Evolutionary conservation across 1,140 invertebrate genomes (phyloP), one percentile per base, ranked within the genome.

Genomic region (Papilio glaucus): DNA sequence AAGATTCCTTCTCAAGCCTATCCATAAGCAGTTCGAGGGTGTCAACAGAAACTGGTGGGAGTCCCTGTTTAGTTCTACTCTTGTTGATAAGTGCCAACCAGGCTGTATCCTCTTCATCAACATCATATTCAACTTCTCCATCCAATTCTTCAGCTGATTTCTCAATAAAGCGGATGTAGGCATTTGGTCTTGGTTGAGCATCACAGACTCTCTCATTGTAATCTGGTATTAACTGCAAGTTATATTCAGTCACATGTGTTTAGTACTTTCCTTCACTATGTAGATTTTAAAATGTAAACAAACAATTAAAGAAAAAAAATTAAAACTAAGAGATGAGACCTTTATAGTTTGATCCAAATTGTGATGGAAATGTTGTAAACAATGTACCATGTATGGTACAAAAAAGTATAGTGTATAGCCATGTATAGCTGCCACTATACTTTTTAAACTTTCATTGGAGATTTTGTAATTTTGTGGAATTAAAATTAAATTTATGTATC

Each of bases 21-120:
- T 99, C 98, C 98, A 99, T 99, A 7, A 99, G 91, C 1, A 99
- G 89, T 93, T 99, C 98, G 93, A 99, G 96, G 0, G 96, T 97
- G 85, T 98, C 97, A 37, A 97, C 95, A 67, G 96, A 95, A n/a
- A 99, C 95, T 3, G 95, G 89, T 13, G 94, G 94, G 5, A 98
- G 85, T 5, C 95, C 95, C 62, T 95, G 94, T 24, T 95, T 95
- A 77, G 95, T 91, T 72, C 98, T 93, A 80, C 95, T 95, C 79
- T 98, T 96, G 90, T 99, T 99, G 63, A 98, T 96, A 42, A 98
- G 95, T 62, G 96, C 94, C 45, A 99, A 86, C 98, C 98, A 99
- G 0, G 97, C 97, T 60, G 97, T 97, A 86, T 99, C 98, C 93
- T 99, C 98, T 92, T 99, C 98, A 92, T 99, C 99, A 76, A 99